These are phyloP conservation scores for Orientallactaga sibirica DNA, from an alignment of 2,797 vertebrate genomes.

Conservation along the genomic window DNA sequence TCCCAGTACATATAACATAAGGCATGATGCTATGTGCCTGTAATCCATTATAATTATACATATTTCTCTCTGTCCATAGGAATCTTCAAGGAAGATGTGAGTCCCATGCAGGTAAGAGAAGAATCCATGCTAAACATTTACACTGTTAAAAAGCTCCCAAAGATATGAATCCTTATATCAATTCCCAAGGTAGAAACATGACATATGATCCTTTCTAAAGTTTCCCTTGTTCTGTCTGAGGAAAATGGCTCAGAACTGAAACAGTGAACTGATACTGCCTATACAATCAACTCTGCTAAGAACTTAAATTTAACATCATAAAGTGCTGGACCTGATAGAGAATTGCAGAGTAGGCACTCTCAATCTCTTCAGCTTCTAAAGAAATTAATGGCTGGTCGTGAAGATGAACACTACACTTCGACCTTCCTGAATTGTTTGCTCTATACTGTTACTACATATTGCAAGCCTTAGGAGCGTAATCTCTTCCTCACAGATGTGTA, in stretches of 20 bases:
- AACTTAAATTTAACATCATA: constrained; percentile 42
- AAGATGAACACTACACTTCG: not conserved
- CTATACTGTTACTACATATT: not conserved
- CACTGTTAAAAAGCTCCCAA: not conserved
- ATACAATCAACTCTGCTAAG: constrained; percentile 45
- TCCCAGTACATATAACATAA: not conserved
- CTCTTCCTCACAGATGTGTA: not conserved
- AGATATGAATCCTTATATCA: not conserved
- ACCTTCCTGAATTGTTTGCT: not conserved
- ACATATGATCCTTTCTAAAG: constrained; percentile 27
- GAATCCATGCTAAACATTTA: not conserved
- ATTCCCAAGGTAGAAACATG: not conserved
- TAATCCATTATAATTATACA: not conserved
- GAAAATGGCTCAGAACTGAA: constrained; percentile 7
- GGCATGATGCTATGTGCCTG: not conserved
- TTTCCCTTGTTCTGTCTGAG: constrained; percentile 40
- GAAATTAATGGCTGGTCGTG: not conserved
- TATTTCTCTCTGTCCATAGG: not conserved
- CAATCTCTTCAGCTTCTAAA: not conserved
- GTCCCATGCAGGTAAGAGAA: not conserved
- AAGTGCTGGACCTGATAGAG: not conserved
- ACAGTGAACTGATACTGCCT: not conserved
- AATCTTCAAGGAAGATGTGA: not conserved
- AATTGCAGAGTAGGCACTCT: not conserved
- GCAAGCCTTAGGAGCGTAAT: not conserved